A percentile compares a stretch with the other conserved stretches of the same genome.
These are phyloP conservation scores for Cephalotes varians DNA, from an alignment of 2,888 invertebrate species.

Conservation along the genomic window DNA sequence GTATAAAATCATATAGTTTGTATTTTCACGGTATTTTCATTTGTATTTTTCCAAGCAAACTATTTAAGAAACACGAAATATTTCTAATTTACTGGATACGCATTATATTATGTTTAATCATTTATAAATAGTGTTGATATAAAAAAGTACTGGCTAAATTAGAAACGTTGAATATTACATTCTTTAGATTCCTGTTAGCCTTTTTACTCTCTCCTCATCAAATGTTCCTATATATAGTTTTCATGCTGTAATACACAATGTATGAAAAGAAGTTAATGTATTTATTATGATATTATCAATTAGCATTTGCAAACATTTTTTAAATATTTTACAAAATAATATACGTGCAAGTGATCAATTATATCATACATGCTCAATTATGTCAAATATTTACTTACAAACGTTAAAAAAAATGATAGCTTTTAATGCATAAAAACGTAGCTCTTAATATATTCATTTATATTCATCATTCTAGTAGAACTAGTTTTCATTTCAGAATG, in stretches of 20 bases:
- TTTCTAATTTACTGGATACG: conserved; percentile 48
- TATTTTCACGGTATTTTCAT: conserved; percentile 43
- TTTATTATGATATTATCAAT: conserved; percentile 2
- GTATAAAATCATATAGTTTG: conserved; percentile 43
- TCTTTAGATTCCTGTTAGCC: conserved; percentile 4
- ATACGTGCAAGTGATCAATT: not conserved
- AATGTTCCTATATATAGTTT: not conserved
- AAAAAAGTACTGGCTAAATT: conserved; percentile 47
- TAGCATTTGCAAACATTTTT: not conserved
- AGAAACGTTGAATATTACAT: conserved; percentile 13
- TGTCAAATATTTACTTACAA: conserved; percentile 11
- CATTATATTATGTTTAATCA: conserved; percentile 50
- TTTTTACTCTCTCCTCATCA: not conserved
- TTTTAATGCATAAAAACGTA: not conserved
- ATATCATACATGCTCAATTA: not conserved
- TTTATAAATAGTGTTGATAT: conserved; percentile 50
- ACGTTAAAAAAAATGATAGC: not conserved
- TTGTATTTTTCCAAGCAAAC: conserved; percentile 28
- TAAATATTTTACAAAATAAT: not conserved
- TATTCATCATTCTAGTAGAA: not conserved
- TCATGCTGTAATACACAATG: not conserved
- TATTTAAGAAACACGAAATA: conserved; percentile 44
- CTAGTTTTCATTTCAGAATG: not conserved
- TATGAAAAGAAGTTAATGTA: conserved; percentile 5
- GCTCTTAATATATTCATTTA: not conserved